Conservation (phyloP, 37 sponge, comb jelly and placozoan genomes). For the Aplysina aerophoba region DNA sequence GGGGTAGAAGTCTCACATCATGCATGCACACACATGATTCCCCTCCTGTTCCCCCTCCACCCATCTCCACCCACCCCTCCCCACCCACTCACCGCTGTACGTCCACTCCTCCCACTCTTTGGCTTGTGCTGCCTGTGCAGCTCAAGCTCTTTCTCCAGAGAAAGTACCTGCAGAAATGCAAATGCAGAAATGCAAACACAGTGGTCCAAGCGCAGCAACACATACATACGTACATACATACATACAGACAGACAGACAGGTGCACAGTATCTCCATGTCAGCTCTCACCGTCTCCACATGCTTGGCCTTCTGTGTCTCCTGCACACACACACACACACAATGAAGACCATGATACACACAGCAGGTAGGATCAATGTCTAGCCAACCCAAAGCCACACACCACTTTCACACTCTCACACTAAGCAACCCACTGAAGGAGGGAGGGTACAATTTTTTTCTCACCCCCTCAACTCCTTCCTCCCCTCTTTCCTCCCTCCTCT, state of each 20-base stretch:
- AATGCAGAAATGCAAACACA: background rate
- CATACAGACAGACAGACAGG: constrained; percentile 35
- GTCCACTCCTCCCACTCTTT: constrained; percentile 21
- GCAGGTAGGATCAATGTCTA: too few species aligned
- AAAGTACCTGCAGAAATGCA: constrained; percentile 27
- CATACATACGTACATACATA: constrained; percentile 13
- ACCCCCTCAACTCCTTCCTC: background rate
- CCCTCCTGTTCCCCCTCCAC: constrained; percentile 20
- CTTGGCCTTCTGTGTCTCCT: background rate
- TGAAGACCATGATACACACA: background rate
- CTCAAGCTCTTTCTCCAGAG: constrained; percentile 62
- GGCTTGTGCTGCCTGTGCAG: constrained; percentile 71
- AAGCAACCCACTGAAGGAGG: too few species aligned
- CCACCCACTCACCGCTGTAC: constrained; percentile 28
- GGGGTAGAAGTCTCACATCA: background rate
- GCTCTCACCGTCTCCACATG: background rate
- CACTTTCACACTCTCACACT: too few species aligned
- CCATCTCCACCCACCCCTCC: background rate
- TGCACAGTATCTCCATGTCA: background rate
- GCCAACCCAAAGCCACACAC: too few species aligned
- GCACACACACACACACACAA: constrained; percentile 40
- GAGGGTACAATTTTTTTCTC: too few species aligned
- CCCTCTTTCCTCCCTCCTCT: background rate
- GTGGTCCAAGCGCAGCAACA: background rate
- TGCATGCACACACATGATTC: constrained; percentile 24